Conservation (phyloP, 2,888 invertebrate species). For the Athetis lepigone region DNA sequence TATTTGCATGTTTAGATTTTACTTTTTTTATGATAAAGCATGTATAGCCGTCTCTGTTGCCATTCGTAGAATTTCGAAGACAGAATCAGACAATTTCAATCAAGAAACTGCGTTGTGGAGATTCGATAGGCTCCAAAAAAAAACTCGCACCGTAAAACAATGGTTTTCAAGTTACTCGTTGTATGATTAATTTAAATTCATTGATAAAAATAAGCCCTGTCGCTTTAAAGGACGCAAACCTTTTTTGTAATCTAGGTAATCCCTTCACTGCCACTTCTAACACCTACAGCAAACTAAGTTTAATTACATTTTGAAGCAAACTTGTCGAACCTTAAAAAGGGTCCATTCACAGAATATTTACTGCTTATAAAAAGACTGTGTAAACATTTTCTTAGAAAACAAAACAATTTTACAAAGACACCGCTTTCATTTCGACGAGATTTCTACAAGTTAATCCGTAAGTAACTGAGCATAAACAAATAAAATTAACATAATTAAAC, state of each 20-base stretch:
- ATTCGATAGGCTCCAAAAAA: too few species aligned
- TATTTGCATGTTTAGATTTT: background rate
- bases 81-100: too few species aligned
- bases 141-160: too few species aligned
- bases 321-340: constrained; percentile 36
- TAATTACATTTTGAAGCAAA: constrained; percentile 33
- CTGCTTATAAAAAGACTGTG: constrained; percentile 38
- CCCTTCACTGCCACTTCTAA: background rate
- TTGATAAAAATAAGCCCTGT: background rate
- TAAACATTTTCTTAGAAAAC: constrained; percentile 54
- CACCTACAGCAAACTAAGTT: constrained; percentile 17
- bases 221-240: background rate
- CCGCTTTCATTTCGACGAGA: constrained; percentile 51
- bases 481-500: constrained; percentile 70
- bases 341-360: constrained; percentile 36
- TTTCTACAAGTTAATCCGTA: constrained; percentile 58
- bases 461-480: constrained; percentile 62
- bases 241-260: constrained; percentile 13
- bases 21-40: background rate
- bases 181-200: too few species aligned
- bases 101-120: too few species aligned
- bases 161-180: too few species aligned
- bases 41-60: too few species aligned
- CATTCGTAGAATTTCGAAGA: too few species aligned
- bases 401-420: constrained; percentile 53